Evolutionary conservation across 1,140 invertebrate genomes (phyloP).

Genomic region (Notospermus geniculatus): DNA sequence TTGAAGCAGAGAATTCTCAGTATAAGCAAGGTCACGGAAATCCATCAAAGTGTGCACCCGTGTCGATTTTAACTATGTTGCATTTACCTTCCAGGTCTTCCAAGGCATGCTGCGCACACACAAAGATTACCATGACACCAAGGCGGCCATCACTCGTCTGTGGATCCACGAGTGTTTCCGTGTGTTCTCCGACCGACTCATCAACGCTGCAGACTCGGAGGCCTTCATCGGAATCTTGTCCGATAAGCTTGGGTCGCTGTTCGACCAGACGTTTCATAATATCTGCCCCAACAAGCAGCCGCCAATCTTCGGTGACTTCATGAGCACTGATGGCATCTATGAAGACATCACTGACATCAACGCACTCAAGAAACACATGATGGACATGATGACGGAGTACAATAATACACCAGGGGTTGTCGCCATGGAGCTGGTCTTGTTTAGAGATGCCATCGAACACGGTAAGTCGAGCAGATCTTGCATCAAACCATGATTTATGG

Average conservation of each 20-base stretch:
- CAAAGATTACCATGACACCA: constrained; percentile 72
- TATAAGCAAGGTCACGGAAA: too few species aligned
- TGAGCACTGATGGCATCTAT: constrained; percentile 73
- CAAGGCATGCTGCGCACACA: constrained; percentile 74
- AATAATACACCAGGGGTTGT: constrained; percentile 73
- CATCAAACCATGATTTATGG: too few species aligned
- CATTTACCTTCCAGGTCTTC: constrained; percentile 59
- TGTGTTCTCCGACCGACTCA: constrained; percentile 78
- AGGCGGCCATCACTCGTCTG: constrained; percentile 66
- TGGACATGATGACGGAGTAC: constrained; percentile 73
- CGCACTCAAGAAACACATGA: constrained; percentile 65
- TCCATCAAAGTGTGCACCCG: too few species aligned
- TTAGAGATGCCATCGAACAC: constrained; percentile 80
- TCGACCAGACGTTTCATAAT: constrained; percentile 74
- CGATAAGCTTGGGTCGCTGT: constrained; percentile 70
- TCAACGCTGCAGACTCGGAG: constrained; percentile 74
- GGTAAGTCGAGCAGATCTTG: constrained; percentile 30
- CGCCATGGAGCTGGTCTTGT: constrained; percentile 76
- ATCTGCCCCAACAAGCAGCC: constrained; percentile 73
- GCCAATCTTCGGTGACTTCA: constrained; percentile 76
- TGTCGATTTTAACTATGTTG: too few species aligned
- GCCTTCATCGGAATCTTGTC: constrained; percentile 71
- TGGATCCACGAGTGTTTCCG: constrained; percentile 83
- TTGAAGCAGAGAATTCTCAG: too few species aligned
- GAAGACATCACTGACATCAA: constrained; percentile 70